A percentile compares a stretch with the other conserved stretches of the same genome.
Conservation (phyloP, 2,888 invertebrate species). For the Drosophila limbata region DNA sequence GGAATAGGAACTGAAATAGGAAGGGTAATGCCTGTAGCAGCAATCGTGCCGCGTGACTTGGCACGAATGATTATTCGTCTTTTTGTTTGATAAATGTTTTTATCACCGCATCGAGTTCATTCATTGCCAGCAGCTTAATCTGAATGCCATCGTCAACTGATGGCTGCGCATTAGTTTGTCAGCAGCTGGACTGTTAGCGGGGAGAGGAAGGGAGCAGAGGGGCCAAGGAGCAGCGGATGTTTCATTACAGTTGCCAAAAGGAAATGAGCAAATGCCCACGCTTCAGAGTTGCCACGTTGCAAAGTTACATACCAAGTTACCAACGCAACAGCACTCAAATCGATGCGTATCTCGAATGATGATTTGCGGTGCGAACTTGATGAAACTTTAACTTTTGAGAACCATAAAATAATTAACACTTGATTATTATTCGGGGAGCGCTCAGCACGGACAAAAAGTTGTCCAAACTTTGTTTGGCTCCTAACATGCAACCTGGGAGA, state of each 20-base stretch:
- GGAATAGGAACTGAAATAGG: slow-evolving; percentile 16
- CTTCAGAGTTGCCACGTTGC: slow-evolving; percentile 10
- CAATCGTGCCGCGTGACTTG: slow-evolving; percentile 56
- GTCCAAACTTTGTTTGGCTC: slow-evolving; percentile 44
- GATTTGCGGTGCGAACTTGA: slow-evolving; percentile 72
- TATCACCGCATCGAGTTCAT: slow-evolving; percentile 85
- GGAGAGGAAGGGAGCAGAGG: background rate
- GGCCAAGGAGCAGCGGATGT: slow-evolving; percentile 65
- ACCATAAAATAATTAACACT: slow-evolving; percentile 86
- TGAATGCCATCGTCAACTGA: slow-evolving; percentile 85
- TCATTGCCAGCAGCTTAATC: slow-evolving; percentile 85
- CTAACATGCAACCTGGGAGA: slow-evolving; percentile 68
- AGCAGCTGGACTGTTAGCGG: slow-evolving; percentile 46
- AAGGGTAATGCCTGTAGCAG: slow-evolving; percentile 46
- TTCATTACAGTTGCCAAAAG: slow-evolving; percentile 80
- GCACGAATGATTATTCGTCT: slow-evolving; percentile 82
- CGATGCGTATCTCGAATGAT: slow-evolving; percentile 82
- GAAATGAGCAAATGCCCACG: slow-evolving; percentile 56
- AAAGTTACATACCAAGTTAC: slow-evolving; percentile 8
- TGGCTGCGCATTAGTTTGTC: slow-evolving; percentile 84
- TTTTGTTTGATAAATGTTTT: slow-evolving; percentile 84
- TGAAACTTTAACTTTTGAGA: slow-evolving; percentile 78
- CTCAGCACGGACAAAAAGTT: slow-evolving; percentile 49
- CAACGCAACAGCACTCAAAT: slow-evolving; percentile 47
- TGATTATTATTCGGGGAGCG: slow-evolving; percentile 85